Base-by-base conservation (phyloP, 2,797 vertebrate genomes). In the Enteromius unitaeniatus region DNA sequence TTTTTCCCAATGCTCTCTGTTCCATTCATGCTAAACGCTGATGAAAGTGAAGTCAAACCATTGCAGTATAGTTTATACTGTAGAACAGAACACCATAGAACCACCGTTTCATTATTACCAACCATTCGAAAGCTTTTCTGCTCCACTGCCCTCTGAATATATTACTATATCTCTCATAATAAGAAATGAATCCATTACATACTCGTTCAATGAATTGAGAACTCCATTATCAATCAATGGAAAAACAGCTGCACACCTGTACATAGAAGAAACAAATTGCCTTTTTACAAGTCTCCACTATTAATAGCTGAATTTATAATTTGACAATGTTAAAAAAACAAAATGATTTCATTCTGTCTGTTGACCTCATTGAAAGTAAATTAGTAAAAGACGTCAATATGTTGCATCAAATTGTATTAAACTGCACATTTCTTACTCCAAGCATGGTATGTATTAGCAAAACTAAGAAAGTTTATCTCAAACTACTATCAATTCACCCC, bases 131-230 rank as follows among this genome's bases (percentile, higher is more conserved):
- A 28, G 26, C 55, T 23, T 81, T 90, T 89, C 85, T 85, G 79
- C 84, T 90, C 84, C 81, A 78, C 65, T 55, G 84, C 86, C 78
- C 86, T 90, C 86, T 79, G 73, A 90, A 88, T 88, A 90, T 85
- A 89, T 91, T 85, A 92, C 88, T 26, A 64, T 74, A 81, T 28
- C 84, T 81, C 67, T 37, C 78, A 81, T 34, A 51, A 72, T 75
- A 73, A 10, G 45, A 87, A 73, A 84, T 78, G 68, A 87, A 87
- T 45, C 37, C 40, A 78, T n/a, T 60, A 73, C 72, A 70, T 58
- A 84, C 51, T 21, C 13, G 19, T 23, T 40, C 79, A 58, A 14
- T 55, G 51, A 60, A 15, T 34, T 49, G 69, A 74, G 10, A 72
- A 84, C 79, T 82, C 53, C 64, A 67, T 69, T 81, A 78, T 79